Evolutionary conservation across 1,140 invertebrate genomes (phyloP), one percentile per base, ranked within the genome.

Genomic region (Neomicropteryx cornuta): DNA sequence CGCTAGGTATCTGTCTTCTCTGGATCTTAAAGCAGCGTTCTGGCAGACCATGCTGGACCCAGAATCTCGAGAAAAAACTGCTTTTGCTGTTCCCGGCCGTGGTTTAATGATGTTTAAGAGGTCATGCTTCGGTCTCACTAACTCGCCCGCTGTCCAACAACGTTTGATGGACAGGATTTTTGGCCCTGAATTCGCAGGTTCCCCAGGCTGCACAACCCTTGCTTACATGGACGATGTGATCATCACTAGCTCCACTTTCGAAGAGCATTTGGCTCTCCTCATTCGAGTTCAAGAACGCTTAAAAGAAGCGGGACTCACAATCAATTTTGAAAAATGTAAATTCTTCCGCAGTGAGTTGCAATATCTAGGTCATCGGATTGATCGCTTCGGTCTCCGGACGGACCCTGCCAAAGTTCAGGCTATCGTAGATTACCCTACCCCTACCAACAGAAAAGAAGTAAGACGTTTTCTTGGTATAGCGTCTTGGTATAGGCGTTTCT

Each of bases 211-310:
- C n/a, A n/a, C n/a, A n/a, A 47, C 53, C 0, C 56, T 57, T 29
- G 45, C 44, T 2, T 57, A 71, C 36, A 21, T 73, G 0, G 70
- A 74, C 45, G 71, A 76, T 37, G 51, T 72, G 2, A 42, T 72
- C 1, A 43, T 72, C 11, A 51, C 54, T 19, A 50, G 46, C 3
- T 38, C 48, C 4, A 54, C 43, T 11, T 58, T 58, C 33, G 53
- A 67, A 4, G 48, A 62, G 11, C 68, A 73, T 41, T 37, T 71
- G 0, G 17, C 39, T n/a, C 37, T 60, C 18, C 23, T 71, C 1
- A 14, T 35, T 11, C 36, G 46, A 29, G 48, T 73, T 3, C 49
- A 68, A 3, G 29, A 53, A n/a, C 43, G 49, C 21, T 43, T 72
- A 4, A 35, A 37, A 16, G 37, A 47, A 27, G 55, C 61, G 5